phyloP scores from a whole-genome alignment of 2,888 invertebrate genomes.

The Agonopterix arenella region DNA sequence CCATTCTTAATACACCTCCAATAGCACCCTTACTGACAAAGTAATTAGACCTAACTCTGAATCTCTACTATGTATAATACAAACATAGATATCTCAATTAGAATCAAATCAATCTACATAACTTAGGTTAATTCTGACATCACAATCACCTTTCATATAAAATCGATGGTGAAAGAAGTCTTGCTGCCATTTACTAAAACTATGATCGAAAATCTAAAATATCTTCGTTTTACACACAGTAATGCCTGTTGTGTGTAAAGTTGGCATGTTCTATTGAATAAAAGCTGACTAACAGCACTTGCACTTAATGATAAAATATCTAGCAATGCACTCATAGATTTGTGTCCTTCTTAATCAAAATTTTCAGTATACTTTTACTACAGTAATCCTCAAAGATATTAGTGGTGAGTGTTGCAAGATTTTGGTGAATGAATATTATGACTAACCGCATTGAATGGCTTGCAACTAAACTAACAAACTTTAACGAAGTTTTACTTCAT shows the following conservation, averaged over 20 bases:
- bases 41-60: constrained; percentile 22
- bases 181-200: constrained; percentile 13
- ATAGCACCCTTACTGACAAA: constrained; percentile 47
- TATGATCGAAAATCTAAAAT: constrained; percentile 41
- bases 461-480: constrained; percentile 8
- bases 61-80: constrained; percentile 59
- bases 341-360: constrained; percentile 60
- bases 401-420: constrained; percentile 74
- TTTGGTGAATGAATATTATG: constrained; percentile 54
- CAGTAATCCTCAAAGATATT: constrained; percentile 67
- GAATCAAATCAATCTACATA: neutral
- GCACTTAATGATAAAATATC: constrained; percentile 45
- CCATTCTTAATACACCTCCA: constrained; percentile 29
- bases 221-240: constrained; percentile 68
- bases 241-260: constrained; percentile 57
- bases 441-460: constrained; percentile 48
- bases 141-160: constrained; percentile 30
- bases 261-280: constrained; percentile 56
- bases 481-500: constrained; percentile 1
- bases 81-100: constrained; percentile 20
- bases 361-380: constrained; percentile 63
- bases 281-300: constrained; percentile 72
- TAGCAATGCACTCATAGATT: constrained; percentile 63
- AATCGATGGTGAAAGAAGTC: constrained; percentile 42
- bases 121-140: constrained; percentile 12